Base-by-base conservation (phyloP, 2,888 invertebrate species). In the Drosophila basisetae region DNA sequence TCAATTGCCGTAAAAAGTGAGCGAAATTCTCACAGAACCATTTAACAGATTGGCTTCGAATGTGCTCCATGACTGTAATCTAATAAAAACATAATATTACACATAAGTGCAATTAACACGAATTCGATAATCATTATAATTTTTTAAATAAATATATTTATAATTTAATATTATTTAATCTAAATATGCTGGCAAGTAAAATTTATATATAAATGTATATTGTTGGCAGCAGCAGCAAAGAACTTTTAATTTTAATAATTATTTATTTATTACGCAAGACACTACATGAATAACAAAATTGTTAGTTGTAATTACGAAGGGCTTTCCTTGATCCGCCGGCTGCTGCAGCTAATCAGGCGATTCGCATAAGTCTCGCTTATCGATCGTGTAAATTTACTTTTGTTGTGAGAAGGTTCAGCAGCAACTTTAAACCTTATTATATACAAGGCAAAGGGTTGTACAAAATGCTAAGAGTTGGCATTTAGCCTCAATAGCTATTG, bases 1-100 rank as follows among this genome's bases (percentile, higher is more conserved):
- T 68, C 62, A 68, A 75, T 74, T 68, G 47, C 56, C 39, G 31
- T 49, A 62, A 25, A 18, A 60, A 67, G 61, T 50, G 49, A 68
- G 47, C n/a, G 50, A 47, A 43, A 10, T 25, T 43, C 35, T 13
- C 30, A 7, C 16, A 47, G 13, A 64, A 16, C 16, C 30, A 66
- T 33, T 30, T 35, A 41, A 13, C 25, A 72, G 71, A 66, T 58
- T 52, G 63, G 28, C 30, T 52, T 18, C 6, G 13, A 41, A 31
- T 37, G 30, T 35, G 22, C 22, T 33, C 25, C 10, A 13, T 16
- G 6, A 10, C 18, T 9, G 18, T 2, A 10, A 4, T 10, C 5
- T 5, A 41, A 41, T n/a, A 41, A 41, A n/a, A 41, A 41, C n/a
- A n/a, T 41, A 41, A 41, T 10, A n/a, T 9, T 41, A n/a, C n/a